Conservation (phyloP, 1,140 invertebrate genomes). For the Chymomyza costata region DNA sequence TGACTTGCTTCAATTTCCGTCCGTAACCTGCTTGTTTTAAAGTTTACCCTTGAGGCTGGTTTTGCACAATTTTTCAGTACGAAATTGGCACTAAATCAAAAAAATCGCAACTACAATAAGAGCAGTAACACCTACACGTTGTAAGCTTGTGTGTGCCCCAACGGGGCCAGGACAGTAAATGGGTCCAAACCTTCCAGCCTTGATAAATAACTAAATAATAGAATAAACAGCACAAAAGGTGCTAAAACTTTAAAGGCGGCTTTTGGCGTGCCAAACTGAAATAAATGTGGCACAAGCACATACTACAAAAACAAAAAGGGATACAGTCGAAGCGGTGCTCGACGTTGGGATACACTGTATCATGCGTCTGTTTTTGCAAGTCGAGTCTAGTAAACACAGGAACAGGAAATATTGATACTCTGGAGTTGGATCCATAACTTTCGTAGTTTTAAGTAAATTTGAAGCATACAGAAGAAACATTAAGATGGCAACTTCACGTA, state of each 20-base stretch:
- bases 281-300: constrained; percentile 6
- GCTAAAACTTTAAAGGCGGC: constrained; percentile 46
- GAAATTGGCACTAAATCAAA: constrained; percentile 69
- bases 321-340: background rate
- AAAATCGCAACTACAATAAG: constrained; percentile 30
- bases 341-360: too few relatives aligned
- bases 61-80: constrained; percentile 49
- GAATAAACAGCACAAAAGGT: constrained; percentile 58
- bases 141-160: constrained; percentile 22
- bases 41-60: constrained; percentile 38
- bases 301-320: background rate
- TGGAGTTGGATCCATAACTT: too few relatives aligned
- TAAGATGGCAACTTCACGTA: background rate
- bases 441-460: too few relatives aligned
- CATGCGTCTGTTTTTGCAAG: too few relatives aligned
- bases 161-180: constrained; percentile 12
- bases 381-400: too few relatives aligned
- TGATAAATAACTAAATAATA: constrained; percentile 71
- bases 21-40: constrained; percentile 44
- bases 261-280: constrained; percentile 6
- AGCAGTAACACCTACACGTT: constrained; percentile 34
- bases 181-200: constrained; percentile 24
- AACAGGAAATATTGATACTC: too few relatives aligned
- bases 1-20: constrained; percentile 53
- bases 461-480: constrained; percentile 12